A percentile compares a stretch with the other conserved stretches of the same genome.
Conservation (phyloP, 2,797 vertebrate genomes). For the Trichosurus vulpecula region DNA sequence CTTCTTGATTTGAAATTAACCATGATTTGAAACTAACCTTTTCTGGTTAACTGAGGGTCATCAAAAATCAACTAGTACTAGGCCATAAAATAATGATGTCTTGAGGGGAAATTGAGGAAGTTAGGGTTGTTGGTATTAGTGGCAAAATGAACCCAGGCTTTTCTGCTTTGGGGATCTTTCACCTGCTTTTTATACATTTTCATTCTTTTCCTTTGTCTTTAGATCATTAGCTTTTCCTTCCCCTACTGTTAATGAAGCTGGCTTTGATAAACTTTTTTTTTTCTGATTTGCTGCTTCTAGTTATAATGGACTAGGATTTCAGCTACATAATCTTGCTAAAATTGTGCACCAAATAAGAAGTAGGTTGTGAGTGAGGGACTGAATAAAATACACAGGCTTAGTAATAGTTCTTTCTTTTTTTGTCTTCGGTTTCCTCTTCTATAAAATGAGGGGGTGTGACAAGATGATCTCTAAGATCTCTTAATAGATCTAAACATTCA, state of each 20-base stretch:
- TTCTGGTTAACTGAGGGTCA: neutral
- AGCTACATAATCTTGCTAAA: neutral
- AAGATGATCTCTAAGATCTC: neutral
- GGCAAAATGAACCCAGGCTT: neutral
- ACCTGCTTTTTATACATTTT: neutral
- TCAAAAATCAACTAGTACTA: neutral
- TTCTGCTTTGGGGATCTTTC: slow-evolving; percentile 29
- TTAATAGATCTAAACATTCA: neutral
- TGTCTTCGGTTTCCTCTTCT: neutral
- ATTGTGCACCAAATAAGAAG: neutral
- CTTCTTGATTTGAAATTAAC: slow-evolving; percentile 16
- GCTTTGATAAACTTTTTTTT: neutral
- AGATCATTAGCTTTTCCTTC: neutral
- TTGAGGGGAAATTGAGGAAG: neutral
- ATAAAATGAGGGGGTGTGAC: neutral
- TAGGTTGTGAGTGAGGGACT: neutral
- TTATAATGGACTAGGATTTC: neutral
- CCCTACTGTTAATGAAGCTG: neutral
- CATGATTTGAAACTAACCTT: neutral
- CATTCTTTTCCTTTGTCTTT: neutral
- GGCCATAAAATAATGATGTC: neutral
- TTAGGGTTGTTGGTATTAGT: neutral
- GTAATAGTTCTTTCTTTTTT: neutral
- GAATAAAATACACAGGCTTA: neutral
- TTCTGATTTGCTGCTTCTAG: neutral